Base-by-base conservation (phyloP, 2,888 invertebrate genomes). In the Thumatha senex region DNA sequence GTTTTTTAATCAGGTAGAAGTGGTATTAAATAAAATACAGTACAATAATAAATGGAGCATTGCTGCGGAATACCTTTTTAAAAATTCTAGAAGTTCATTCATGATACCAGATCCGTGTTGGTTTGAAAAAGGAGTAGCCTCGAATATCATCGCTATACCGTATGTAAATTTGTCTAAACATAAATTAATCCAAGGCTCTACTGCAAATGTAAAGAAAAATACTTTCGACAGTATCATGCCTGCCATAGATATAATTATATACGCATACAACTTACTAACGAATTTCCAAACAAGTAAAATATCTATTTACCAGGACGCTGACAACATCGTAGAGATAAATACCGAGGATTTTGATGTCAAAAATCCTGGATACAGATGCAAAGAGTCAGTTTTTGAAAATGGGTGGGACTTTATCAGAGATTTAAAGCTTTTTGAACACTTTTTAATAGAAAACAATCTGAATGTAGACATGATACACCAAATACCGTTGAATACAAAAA, bases 221-320 rank as follows among this genome's bases (percentile, higher is more conserved):
- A 10, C 39, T 24, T 2, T 24, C 7, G 52, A 56, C 18, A 41
- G 48, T 24, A 7, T 70, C 13, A 40, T 73, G 8, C 14, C 72
- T 10, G 70, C 76, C 0, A 57, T 71, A 2, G 74, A 76, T 18
- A 73, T 82, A 12, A 54, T 76, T 11, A 72, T 67, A 54, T 82
- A 81, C 41, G 76, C 71, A 2, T 73, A 62, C 48, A 75, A 76
- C 49, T 63, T 82, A 33, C 49, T 82, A 0, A 74, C 71, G 8
- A 72, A 80, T 67, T 54, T 46, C 34, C 35, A 15, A 40, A 15
- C 11, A 13, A 41, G 14, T 40, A 42, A 35, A 7, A 47, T 64
- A 18, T 50, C 36, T 34, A 10, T 67, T 7, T 55, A 55, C 31
- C 40, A 46, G 13, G 18, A 31, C 11, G 31, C 40, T 7, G 24